Conservation (phyloP, 2,888 invertebrate genomes). For the Mythimna vitellina region DNA sequence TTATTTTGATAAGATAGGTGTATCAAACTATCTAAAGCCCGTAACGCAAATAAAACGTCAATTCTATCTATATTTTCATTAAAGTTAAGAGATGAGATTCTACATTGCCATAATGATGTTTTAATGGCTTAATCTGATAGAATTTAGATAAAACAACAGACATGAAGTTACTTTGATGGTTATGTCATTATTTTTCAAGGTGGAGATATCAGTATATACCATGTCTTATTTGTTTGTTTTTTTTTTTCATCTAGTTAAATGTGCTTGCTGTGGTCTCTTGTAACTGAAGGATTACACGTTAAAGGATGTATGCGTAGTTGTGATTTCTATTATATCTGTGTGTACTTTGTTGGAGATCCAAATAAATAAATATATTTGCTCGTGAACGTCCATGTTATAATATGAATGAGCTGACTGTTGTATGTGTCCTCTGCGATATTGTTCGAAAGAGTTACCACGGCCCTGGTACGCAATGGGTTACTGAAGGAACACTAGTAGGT, state of each 20-base stretch:
- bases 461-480: too few relatives aligned
- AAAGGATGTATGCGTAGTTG: too few relatives aligned
- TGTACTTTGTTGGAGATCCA: too few relatives aligned
- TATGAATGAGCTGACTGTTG: neutral
- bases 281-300: too few relatives aligned
- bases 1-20: constrained; percentile 1
- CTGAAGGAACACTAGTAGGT: too few relatives aligned
- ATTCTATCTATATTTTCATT: constrained; percentile 7
- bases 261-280: too few relatives aligned
- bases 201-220: neutral
- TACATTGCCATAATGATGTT: neutral
- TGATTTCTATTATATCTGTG: too few relatives aligned
- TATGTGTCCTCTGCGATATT: neutral
- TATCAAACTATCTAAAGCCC: neutral
- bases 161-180: neutral
- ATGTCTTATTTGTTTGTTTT: too few relatives aligned
- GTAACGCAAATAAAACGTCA: neutral
- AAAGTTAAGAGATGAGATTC: neutral
- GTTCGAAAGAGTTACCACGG: too few relatives aligned
- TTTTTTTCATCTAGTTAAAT: too few relatives aligned
- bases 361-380: neutral
- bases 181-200: constrained; percentile 1
- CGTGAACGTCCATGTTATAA: neutral
- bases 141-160: constrained; percentile 1
- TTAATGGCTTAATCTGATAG: neutral